Base-by-base conservation (phyloP, 2,113 vertebrate genomes). In the Gobio gobio region DNA sequence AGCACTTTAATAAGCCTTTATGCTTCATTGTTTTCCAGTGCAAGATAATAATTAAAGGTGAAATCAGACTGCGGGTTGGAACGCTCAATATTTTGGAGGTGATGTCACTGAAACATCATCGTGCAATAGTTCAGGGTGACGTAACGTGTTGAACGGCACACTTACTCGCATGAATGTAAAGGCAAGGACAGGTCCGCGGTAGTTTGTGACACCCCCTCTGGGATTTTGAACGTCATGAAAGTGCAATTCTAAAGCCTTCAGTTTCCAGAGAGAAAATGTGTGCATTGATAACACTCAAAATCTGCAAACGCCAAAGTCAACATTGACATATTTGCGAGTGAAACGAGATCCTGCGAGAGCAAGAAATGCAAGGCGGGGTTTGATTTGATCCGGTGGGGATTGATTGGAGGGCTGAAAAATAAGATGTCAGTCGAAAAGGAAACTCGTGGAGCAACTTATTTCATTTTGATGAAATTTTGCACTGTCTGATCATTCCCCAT, bases 31-130 rank as follows among this genome's bases (percentile, higher is more conserved):
- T 72, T n/a, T 72, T n/a, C n/a, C 2, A 33, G 49, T 2, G 16
- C 26, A 22, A 14, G 51, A 77, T 77, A 36, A 78, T 58, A 58
- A 58, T 78, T 78, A n/a, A 78, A 78, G 43, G n/a, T 49, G 72
- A 74, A 74, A 74, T 47, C n/a, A 24, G 43, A 47, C 70, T 16
- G 70, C 5, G 2, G 68, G 68, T n/a, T 45, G 40, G 2, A 73
- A 6, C 43, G 5, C 12, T 45, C 40, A 16, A 47, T 26, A 47
- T 73, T 73, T 74, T 73, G 2, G 1, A 36, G 49, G 9, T 77
- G 49, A 77, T 56, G 74, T 77, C 74, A 76, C 51, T 3, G 14
- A 20, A 33, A 10, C 47, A 36, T 58, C 51, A 36, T 14, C 16
- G 16, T 29, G 24, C 14, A 29, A 75, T 16, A 10, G 47, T 75